These are phyloP conservation scores for Hippocampus guttulatus DNA, from an alignment of 2,113 vertebrate species.

Conservation along the genomic window DNA sequence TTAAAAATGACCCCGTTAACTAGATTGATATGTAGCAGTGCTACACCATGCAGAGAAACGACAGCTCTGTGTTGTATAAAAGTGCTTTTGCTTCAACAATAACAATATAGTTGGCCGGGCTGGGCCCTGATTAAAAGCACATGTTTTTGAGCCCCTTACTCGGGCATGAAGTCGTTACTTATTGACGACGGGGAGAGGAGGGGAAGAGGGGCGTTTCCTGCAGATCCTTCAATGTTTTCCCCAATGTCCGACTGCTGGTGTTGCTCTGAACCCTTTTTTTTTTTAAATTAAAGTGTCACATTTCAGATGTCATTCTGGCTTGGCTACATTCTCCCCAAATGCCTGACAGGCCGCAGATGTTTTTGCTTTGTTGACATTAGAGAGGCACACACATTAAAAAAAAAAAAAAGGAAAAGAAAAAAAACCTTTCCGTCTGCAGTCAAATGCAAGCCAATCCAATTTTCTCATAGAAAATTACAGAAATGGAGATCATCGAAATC, in stretches of 20 bases:
- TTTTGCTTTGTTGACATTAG: conserved; percentile 13
- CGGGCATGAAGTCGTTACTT: conserved; percentile 30
- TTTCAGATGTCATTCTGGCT: conserved; percentile 41
- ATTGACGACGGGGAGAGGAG: conserved; percentile 17
- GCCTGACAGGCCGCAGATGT: conserved; percentile 42
- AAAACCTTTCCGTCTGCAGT: neutral
- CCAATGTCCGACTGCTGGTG: neutral
- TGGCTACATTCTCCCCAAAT: conserved; percentile 27
- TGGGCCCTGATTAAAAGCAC: conserved; percentile 54
- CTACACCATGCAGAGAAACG: neutral
- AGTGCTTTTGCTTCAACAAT: neutral
- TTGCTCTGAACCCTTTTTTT: neutral
- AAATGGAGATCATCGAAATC: neutral
- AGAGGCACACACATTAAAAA: neutral
- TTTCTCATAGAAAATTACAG: neutral
- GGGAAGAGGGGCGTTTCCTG: conserved; percentile 18
- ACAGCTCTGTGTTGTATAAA: neutral
- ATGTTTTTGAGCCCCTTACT: conserved; percentile 49
- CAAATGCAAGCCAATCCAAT: neutral
- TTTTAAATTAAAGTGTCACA: neutral
- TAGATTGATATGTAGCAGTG: neutral
- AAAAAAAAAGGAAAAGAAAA: neutral
- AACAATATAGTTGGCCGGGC: conserved; percentile 19
- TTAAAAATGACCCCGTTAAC: neutral
- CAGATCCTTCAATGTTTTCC: neutral